Percentiles rank a stretch among this genome's conserved stretches.
phyloP scores from a whole-genome alignment of 1,140 invertebrate species.

The Hermatobates lingyangjiaoensis region DNA sequence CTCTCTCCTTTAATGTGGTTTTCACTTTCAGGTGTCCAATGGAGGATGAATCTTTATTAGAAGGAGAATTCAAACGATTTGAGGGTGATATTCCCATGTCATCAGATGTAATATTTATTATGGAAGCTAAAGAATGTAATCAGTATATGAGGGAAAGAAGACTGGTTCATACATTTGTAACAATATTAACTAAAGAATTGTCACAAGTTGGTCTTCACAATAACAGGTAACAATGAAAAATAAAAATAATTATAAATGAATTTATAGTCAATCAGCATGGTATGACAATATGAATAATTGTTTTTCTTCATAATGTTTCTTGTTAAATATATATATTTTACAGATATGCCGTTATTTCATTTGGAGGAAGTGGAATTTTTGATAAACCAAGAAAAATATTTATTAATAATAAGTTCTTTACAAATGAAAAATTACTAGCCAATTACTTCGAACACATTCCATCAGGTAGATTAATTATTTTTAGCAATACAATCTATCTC shows the following conservation, averaged over 20 bases:
- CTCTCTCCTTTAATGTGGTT: too few species aligned
- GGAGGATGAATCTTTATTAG: slow-evolving; percentile 42
- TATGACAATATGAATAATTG: too few species aligned
- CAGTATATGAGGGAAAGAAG: slow-evolving; percentile 35
- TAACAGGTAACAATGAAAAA: slow-evolving; percentile 43
- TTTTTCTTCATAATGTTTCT: background rate
- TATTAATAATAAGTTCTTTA: slow-evolving; percentile 44
- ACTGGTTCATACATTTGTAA: slow-evolving; percentile 43
- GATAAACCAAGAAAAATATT: slow-evolving; percentile 45
- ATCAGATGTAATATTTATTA: slow-evolving; percentile 69
- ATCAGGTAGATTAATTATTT: slow-evolving; percentile 28
- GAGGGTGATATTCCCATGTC: slow-evolving; percentile 34
- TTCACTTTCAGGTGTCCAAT: slow-evolving; percentile 34
- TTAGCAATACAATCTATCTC: too few species aligned
- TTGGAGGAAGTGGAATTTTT: slow-evolving; percentile 53
- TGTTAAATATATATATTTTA: slow-evolving; percentile 11
- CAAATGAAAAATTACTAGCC: slow-evolving; percentile 21
- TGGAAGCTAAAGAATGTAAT: slow-evolving; percentile 73
- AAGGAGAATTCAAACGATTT: slow-evolving; percentile 45
- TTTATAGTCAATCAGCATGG: slow-evolving; percentile 12
- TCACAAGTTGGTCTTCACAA: slow-evolving; percentile 34
- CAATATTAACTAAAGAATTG: slow-evolving; percentile 44
- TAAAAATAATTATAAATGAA: background rate
- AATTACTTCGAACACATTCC: slow-evolving; percentile 38
- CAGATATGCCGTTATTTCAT: slow-evolving; percentile 60